phyloP scores from a whole-genome alignment of 2,797 vertebrate genomes.

The Sphenodon punctatus region DNA sequence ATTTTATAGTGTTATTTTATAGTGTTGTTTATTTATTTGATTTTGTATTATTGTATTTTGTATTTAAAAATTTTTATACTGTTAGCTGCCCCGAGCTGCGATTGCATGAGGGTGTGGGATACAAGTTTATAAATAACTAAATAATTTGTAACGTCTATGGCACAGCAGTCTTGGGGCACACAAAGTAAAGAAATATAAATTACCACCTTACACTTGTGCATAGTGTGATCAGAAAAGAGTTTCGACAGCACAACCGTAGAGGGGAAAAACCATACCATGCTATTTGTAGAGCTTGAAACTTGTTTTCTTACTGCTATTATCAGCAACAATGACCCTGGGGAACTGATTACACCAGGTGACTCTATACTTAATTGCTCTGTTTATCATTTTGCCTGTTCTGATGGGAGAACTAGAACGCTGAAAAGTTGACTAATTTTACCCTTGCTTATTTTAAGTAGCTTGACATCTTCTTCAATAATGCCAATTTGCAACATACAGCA shows the following conservation, averaged over 20 bases:
- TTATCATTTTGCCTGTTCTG: slow-evolving; percentile 45
- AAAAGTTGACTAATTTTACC: slow-evolving; percentile 28
- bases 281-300: slow-evolving; percentile 49
- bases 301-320: slow-evolving; percentile 39
- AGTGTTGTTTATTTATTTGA: too few relatives aligned
- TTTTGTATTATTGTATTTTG: too few relatives aligned
- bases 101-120: too few relatives aligned
- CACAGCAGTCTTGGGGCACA: too few relatives aligned
- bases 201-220: rapidly evolving
- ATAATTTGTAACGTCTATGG: too few relatives aligned
- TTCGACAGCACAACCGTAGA: neutral
- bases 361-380: slow-evolving; percentile 41
- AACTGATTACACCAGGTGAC: slow-evolving; percentile 50
- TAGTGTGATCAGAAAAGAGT: neutral
- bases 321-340: slow-evolving; percentile 35
- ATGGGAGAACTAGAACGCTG: slow-evolving; percentile 27
- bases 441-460: slow-evolving; percentile 25
- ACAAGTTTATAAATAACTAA: too few relatives aligned
- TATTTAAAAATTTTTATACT: too few relatives aligned
- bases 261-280: neutral
- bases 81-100: too few relatives aligned
- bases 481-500: slow-evolving; percentile 20
- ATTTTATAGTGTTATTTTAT: too few relatives aligned
- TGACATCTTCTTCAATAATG: neutral
- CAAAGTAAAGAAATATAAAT: too few relatives aligned